These are phyloP conservation scores for Epizoanthus illoricatus DNA, from an alignment of 92 coral and sea anemone genomes.

Conservation along the genomic window DNA sequence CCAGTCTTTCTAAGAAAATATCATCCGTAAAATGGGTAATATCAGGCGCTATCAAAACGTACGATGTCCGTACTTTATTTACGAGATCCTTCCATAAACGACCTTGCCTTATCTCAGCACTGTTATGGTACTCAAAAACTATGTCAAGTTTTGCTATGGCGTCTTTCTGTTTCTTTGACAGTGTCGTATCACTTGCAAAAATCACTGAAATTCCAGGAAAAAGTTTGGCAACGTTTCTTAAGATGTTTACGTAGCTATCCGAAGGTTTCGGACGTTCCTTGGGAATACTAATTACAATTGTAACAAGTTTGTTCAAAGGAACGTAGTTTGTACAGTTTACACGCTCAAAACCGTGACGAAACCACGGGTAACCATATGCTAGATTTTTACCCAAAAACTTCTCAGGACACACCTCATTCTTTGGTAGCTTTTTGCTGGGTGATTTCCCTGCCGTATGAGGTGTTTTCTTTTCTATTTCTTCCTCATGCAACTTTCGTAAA, in stretches of 20 bases:
- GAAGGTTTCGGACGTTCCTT: conserved; percentile 44
- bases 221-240: conserved; percentile 44
- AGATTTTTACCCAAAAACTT: conserved; percentile 73
- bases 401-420: conserved; percentile 90
- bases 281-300: conserved; percentile 58
- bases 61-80: conserved; percentile 49
- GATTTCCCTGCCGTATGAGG: conserved; percentile 3
- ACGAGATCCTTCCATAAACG: conserved; percentile 49
- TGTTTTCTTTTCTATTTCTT: conserved; percentile 27
- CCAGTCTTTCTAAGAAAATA: conserved; percentile 45
- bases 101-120: conserved; percentile 33
- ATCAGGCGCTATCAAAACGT: conserved; percentile 58
- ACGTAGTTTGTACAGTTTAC: conserved; percentile 69
- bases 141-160: conserved; percentile 32
- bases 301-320: conserved; percentile 66
- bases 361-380: conserved; percentile 89
- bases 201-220: conserved; percentile 63
- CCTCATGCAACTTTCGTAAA: conserved; percentile 46
- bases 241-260: conserved; percentile 26
- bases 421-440: background rate
- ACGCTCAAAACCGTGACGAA: conserved; percentile 82
- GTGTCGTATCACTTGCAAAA: conserved; percentile 39
- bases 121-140: conserved; percentile 29
- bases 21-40: conserved; percentile 64
- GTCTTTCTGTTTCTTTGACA: background rate